Evolutionary conservation across 2,888 invertebrate species (phyloP), one percentile per base, ranked within the genome.

Genomic region (Neoascia interrupta): DNA sequence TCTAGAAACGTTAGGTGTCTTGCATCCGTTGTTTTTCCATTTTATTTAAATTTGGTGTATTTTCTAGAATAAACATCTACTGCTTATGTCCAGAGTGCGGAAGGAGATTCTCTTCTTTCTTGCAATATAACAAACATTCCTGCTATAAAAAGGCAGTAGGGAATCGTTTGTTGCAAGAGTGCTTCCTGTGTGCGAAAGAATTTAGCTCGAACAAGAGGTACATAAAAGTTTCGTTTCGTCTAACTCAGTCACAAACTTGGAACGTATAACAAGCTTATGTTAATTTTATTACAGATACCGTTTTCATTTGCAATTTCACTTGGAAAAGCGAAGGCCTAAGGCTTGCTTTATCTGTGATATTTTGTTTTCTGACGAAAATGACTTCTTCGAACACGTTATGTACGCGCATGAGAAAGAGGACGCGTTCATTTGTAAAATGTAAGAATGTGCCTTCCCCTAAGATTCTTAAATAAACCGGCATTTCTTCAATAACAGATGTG

Each of bases 251-350:
- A 3, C 31, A 31, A n/a, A n/a, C n/a, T 3, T 31, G 31, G 8
- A n/a, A n/a, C n/a, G n/a, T n/a, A 31, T 31, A 31, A 3, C n/a
- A 31, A 31, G 26, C 26, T 23, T 18, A 28, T 26, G n/a, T 5
- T 10, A n/a, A 23, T 36, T 8, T 11, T 19, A 19, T 21, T 45
- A 34, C 51, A 88, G 88, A 37, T 88, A 85, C 23, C 84, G 86
- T 5, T 88, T 88, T 63, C 88, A 88, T 43, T 84, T 86, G 70
- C 88, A 88, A 82, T 88, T 87, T 43, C 88, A 88, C 82, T 73
- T 87, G 63, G 84, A 85, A 19, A 84, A 84, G 10, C 85, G 84
- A 11, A 80, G 88, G 5, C 86, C 88, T 1, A 85, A 85, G 39
- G 83, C 83, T 0, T 88, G 88, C 37, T 83, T 88, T 10, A 83